These are phyloP conservation scores for Orchestes rusci DNA, from an alignment of 2,888 invertebrate genomes.

Conservation along the genomic window DNA sequence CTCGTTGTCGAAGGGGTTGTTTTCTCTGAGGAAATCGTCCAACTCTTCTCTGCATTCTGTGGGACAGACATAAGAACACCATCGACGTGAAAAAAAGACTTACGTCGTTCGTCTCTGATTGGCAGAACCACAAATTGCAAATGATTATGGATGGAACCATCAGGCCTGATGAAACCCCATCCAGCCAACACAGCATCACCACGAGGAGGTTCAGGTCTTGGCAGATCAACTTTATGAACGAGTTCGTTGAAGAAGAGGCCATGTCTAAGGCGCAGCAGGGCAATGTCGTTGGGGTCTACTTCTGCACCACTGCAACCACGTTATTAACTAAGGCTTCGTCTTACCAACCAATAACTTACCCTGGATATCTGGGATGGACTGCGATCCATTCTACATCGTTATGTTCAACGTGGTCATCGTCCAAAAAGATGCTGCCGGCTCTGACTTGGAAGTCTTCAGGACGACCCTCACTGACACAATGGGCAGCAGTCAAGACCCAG, in stretches of 20 bases:
- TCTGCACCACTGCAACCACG: slow-evolving; percentile 5
- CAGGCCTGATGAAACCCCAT: slow-evolving; percentile 8
- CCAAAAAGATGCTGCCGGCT: slow-evolving; percentile 30
- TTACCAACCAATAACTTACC: no score
- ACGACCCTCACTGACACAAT: no score
- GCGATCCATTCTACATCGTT: slow-evolving; percentile 25
- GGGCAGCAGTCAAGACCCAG: slow-evolving; percentile 12
- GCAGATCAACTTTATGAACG: slow-evolving; percentile 9
- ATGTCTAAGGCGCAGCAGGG: slow-evolving; percentile 41
- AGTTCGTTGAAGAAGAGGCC: slow-evolving; percentile 31
- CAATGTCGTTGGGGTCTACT: slow-evolving; percentile 47
- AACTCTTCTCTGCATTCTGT: slow-evolving; percentile 38
- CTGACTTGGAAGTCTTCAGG: slow-evolving; percentile 23
- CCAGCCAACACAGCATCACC: slow-evolving; percentile 9
- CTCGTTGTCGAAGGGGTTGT: slow-evolving; percentile 35
- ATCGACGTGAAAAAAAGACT: no score
- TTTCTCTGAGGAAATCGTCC: not conserved
- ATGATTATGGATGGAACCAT: slow-evolving; percentile 3
- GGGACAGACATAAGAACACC: no score
- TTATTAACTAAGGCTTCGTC: no score
- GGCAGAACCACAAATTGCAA: slow-evolving; percentile 6
- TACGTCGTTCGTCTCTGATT: not conserved
- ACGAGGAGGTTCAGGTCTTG: not conserved
- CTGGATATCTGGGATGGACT: slow-evolving; percentile 29
- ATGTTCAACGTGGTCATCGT: slow-evolving; percentile 20